A percentile compares a stretch with the other conserved stretches of the same genome.
Conservation (phyloP, 2,888 invertebrate species). For the Agrochola macilenta region DNA sequence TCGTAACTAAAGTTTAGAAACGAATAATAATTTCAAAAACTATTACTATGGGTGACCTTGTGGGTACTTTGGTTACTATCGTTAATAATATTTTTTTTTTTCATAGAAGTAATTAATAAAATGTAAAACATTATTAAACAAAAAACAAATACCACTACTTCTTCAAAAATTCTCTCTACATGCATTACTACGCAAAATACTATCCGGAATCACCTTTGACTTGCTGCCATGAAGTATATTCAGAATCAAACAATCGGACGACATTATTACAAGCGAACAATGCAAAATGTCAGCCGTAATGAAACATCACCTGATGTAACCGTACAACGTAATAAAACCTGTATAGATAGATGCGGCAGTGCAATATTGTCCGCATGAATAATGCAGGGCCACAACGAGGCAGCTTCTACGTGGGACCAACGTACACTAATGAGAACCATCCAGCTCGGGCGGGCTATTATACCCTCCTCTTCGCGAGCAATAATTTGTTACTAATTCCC, state of each 20-base stretch:
- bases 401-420: slow-evolving; percentile 79
- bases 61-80: background rate
- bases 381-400: slow-evolving; percentile 85
- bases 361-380: slow-evolving; percentile 90
- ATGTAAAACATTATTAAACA: background rate
- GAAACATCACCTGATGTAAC: slow-evolving; percentile 72
- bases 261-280: slow-evolving; percentile 69
- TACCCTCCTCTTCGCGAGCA: slow-evolving; percentile 82
- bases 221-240: slow-evolving; percentile 32
- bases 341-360: slow-evolving; percentile 79
- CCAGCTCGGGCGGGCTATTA: slow-evolving; percentile 83
- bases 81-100: background rate
- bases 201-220: slow-evolving; percentile 27
- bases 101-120: background rate
- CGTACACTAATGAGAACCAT: slow-evolving; percentile 87
- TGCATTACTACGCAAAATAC: background rate
- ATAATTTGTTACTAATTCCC: slow-evolving; percentile 89
- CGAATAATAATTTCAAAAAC: background rate
- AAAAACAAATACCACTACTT: no score
- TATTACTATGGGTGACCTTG: background rate
- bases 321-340: slow-evolving; percentile 72
- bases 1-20: background rate
- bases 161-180: background rate
- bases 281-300: slow-evolving; percentile 73
- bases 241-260: slow-evolving; percentile 66